phyloP scores from a whole-genome alignment of 37 sponge, comb jelly and placozoan species.

The Lycopodina hypogea region DNA sequence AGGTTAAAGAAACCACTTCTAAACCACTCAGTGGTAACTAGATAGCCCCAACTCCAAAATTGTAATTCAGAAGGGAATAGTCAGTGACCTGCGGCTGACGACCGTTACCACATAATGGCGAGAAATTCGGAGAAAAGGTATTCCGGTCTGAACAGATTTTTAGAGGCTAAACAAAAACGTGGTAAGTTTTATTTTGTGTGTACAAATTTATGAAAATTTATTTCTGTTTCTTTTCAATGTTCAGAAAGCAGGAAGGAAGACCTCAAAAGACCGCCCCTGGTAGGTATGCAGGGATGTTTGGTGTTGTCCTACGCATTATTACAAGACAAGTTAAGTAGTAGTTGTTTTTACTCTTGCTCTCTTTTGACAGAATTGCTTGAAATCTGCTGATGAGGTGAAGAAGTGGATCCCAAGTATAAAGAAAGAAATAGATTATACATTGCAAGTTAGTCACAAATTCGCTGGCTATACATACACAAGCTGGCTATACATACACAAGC shows the following conservation, averaged over 20 bases:
- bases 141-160: conserved; percentile 54
- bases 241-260: background rate
- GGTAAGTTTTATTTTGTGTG: background rate
- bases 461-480: too few relatives aligned
- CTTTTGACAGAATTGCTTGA: conserved; percentile 30
- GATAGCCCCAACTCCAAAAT: too few relatives aligned
- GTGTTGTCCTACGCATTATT: background rate
- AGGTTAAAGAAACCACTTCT: background rate
- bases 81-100: background rate
- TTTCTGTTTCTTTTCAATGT: background rate
- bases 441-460: conserved; percentile 31
- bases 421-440: conserved; percentile 55
- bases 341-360: background rate
- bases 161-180: conserved; percentile 56
- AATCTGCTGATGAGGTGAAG: conserved; percentile 67
- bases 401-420: conserved; percentile 76
- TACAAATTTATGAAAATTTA: background rate
- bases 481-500: too few relatives aligned
- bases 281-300: background rate
- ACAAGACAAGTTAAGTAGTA: background rate
- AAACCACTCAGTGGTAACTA: background rate
- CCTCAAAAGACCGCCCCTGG: conserved; percentile 1
- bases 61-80: background rate
- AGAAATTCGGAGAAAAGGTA: conserved; percentile 60
- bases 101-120: conserved; percentile 51